Conservation (phyloP, 2,888 invertebrate genomes). For the Cosmorhoe ocellata region DNA sequence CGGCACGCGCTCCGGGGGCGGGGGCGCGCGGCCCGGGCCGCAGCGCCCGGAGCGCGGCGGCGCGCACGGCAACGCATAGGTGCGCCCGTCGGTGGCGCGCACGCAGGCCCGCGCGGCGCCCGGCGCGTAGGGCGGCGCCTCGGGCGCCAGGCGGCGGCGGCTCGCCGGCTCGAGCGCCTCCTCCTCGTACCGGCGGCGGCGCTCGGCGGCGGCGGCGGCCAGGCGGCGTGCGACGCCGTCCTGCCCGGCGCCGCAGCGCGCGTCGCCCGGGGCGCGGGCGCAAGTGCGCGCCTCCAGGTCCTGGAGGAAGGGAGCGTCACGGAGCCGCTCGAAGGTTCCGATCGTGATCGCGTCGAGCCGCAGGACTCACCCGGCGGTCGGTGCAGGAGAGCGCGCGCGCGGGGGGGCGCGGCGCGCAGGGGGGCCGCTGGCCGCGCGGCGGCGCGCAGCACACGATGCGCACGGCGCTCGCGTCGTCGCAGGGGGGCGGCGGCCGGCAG, state of each 20-base stretch:
- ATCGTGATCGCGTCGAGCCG: no score
- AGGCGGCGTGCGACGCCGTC: constrained; percentile 45
- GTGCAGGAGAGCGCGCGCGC: constrained; percentile 28
- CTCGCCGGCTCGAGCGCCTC: constrained; percentile 26
- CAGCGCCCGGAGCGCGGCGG: constrained; percentile 22
- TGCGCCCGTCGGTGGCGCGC: constrained; percentile 46
- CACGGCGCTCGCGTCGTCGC: constrained; percentile 23
- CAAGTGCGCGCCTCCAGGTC: neutral
- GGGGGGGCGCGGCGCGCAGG: constrained; percentile 30
- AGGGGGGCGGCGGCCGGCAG: constrained; percentile 21
- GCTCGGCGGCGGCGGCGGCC: constrained; percentile 34
- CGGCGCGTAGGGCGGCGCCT: constrained; percentile 28
- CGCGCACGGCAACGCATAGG: constrained; percentile 35
- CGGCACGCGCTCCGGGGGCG: constrained; percentile 39
- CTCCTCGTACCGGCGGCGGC: constrained; percentile 40
- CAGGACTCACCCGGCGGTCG: constrained; percentile 10
- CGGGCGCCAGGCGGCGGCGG: constrained; percentile 12
- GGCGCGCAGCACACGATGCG: constrained; percentile 47
- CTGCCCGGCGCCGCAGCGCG: constrained; percentile 22
- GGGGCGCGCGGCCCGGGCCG: constrained; percentile 39
- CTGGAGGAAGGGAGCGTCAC: neutral
- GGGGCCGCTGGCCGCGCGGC: constrained; percentile 38
- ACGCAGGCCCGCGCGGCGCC: constrained; percentile 40
- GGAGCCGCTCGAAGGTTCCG: no score
- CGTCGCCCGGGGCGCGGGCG: neutral